A percentile compares a stretch with the other conserved stretches of the same genome.
phyloP scores from a whole-genome alignment of 2,113 vertebrate genomes.

The Hyla sarda region DNA sequence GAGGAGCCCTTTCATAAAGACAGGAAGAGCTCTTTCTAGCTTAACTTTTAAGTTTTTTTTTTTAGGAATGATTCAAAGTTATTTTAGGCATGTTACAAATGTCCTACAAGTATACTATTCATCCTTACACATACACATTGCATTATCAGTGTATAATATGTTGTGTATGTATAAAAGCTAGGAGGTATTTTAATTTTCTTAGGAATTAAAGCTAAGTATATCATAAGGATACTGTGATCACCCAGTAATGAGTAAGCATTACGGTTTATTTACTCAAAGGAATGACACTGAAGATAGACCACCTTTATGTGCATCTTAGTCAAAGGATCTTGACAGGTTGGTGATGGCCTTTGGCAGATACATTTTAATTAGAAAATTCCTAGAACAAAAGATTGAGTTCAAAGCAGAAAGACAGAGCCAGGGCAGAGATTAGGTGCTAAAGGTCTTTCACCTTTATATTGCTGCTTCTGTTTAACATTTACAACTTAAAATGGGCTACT shows the following conservation, averaged over 20 bases:
- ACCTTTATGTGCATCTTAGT: conserved; percentile 70
- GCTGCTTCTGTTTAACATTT: conserved; percentile 56
- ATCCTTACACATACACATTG: no score
- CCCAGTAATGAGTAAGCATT: background rate
- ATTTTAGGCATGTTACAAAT: background rate
- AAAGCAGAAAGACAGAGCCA: conserved; percentile 60
- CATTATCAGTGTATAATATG: background rate
- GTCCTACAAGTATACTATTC: background rate
- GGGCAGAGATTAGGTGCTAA: conserved; percentile 66
- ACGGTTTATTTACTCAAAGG: conserved; percentile 17
- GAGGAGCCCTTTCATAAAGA: no score
- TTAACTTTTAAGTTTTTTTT: background rate
- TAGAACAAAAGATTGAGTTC: conserved; percentile 63
- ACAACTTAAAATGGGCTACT: conserved; percentile 68
- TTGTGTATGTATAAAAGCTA: background rate
- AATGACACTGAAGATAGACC: conserved; percentile 50
- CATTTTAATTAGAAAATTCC: conserved; percentile 80
- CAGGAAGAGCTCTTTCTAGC: no score
- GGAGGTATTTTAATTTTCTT: background rate
- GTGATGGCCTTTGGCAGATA: conserved; percentile 68
- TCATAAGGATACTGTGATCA: background rate
- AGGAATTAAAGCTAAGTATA: background rate
- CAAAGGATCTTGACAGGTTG: conserved; percentile 65
- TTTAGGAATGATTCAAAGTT: background rate
- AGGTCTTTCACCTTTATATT: conserved; percentile 62